Evolutionary conservation across 53 echinoderm and acorn worm species (phyloP), one percentile per base, ranked within the genome.

Genomic region (Hippasteria phrygiana): DNA sequence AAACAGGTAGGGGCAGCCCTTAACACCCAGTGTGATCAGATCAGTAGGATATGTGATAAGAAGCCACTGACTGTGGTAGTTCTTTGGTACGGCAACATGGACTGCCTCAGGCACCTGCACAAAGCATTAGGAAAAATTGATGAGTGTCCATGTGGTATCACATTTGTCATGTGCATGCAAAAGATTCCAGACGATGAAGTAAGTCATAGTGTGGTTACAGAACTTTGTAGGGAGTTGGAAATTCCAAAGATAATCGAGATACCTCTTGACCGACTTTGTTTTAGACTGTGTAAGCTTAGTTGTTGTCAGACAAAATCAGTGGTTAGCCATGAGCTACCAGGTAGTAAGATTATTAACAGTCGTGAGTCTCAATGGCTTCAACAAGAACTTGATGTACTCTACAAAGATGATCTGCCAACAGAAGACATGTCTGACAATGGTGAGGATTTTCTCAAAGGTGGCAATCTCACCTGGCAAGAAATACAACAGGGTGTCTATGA

Each of bases 351-450:
- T 17, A n/a, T 78, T 31, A 59, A 54, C 14, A 24, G 62, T 55
- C 63, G 77, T 20, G 88, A 88, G 32, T 28, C 88, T 3, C 17
- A 27, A 34, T 88, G 88, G 76, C 24, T 77, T 29, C 51, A 77
- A 4, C 48, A 88, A 77, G 77, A 88, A 47, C 76, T 88, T 24
- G 88, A 88, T 16, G 77, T 88, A 17, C 53, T 88, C 27, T 88
- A 32, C 71, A 74, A 63, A 46, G 75, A 31, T 6, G 35, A 81
- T 33, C 28, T 43, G 43, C 17, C 13, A 29, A 43, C 62, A 43
- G 63, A 81, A 29, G 65, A 65, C 8, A 39, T 43, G 27, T 6
- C 64, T 14, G 35, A 34, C 8, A 1, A 13, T 20, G 77, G 88
- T 2, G 76, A 88, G 47, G 77, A 9, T 7, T 89, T 89, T 71